Evolutionary conservation across 2,113 vertebrate species (phyloP).

Genomic region (Melanerpes aurifrons): DNA sequence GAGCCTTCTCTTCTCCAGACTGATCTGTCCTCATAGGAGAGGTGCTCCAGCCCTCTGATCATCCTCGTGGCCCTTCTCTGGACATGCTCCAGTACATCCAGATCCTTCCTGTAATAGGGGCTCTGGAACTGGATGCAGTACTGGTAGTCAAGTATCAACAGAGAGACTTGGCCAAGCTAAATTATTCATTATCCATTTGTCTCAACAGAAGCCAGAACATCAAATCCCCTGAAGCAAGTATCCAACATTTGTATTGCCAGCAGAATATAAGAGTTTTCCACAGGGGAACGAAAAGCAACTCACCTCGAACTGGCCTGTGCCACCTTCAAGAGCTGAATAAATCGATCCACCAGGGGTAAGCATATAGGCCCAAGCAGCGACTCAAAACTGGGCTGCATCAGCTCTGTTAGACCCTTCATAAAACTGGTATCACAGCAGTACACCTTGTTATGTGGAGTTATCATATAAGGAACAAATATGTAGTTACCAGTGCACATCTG

Average conservation of each 20-base stretch:
- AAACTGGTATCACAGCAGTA: constrained; percentile 96
- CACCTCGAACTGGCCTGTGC: constrained; percentile 92
- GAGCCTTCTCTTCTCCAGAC: no score
- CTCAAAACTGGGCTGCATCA: constrained; percentile 97
- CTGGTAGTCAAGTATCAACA: not conserved
- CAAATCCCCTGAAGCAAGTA: not conserved
- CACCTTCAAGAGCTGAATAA: constrained; percentile 91
- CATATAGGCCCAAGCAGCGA: constrained; percentile 95
- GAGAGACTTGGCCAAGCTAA: not conserved
- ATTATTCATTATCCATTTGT: not conserved
- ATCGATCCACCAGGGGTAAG: constrained; percentile 93
- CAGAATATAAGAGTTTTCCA: not conserved
- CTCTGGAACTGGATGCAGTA: no score
- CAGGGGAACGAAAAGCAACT: constrained; percentile 15
- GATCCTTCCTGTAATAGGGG: no score
- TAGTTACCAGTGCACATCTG: constrained; percentile 97
- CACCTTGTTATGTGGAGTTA: constrained; percentile 96
- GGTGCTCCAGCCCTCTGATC: no score
- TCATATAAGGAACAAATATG: constrained; percentile 95
- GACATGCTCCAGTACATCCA: no score
- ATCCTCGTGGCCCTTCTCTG: no score
- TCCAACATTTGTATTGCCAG: not conserved
- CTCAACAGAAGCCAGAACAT: not conserved
- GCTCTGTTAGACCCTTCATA: constrained; percentile 93
- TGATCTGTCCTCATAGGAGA: no score